These are phyloP conservation scores for Drosophila pectinifera DNA, from an alignment of 1,140 invertebrate genomes.

Conservation along the genomic window DNA sequence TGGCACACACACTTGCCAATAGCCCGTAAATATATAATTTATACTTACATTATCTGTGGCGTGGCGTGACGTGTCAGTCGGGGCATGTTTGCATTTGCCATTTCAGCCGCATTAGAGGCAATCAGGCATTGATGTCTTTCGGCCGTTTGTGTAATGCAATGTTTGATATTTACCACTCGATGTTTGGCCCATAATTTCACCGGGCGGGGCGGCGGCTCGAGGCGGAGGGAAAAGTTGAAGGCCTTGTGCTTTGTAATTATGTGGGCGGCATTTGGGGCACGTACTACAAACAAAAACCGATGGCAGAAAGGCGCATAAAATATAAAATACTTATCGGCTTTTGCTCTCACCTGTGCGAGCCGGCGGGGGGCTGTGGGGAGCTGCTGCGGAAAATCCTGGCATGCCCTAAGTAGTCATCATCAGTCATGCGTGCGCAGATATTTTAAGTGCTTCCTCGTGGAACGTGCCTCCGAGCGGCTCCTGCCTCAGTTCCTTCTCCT, in stretches of 20 bases:
- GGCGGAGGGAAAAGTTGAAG: slow-evolving; percentile 24
- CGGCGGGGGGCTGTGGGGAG: background rate
- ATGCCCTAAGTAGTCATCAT: slow-evolving; percentile 61
- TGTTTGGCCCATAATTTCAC: slow-evolving; percentile 63
- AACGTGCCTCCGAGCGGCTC: slow-evolving; percentile 54
- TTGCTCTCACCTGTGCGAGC: slow-evolving; percentile 12
- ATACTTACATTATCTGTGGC: slow-evolving; percentile 7
- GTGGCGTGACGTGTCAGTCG: slow-evolving; percentile 17
- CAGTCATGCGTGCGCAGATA: slow-evolving; percentile 81
- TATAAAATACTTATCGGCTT: slow-evolving; percentile 53
- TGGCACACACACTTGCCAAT: background rate
- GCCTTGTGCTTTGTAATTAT: slow-evolving; percentile 51
- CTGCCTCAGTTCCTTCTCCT: background rate
- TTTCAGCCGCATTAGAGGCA: slow-evolving; percentile 51
- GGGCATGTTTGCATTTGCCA: slow-evolving; percentile 59
- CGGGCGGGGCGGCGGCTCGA: background rate
- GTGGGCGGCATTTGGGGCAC: slow-evolving; percentile 63
- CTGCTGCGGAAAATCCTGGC: slow-evolving; percentile 24
- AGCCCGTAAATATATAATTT: slow-evolving; percentile 4
- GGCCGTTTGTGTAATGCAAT: slow-evolving; percentile 44
- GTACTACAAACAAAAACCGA: slow-evolving; percentile 52
- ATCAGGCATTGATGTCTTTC: slow-evolving; percentile 57
- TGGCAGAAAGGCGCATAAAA: slow-evolving; percentile 57
- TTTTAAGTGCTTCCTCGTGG: slow-evolving; percentile 77
- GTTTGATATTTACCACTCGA: slow-evolving; percentile 51